phyloP scores from a whole-genome alignment of 2,113 vertebrate species.

The Coracopsis vasa region DNA sequence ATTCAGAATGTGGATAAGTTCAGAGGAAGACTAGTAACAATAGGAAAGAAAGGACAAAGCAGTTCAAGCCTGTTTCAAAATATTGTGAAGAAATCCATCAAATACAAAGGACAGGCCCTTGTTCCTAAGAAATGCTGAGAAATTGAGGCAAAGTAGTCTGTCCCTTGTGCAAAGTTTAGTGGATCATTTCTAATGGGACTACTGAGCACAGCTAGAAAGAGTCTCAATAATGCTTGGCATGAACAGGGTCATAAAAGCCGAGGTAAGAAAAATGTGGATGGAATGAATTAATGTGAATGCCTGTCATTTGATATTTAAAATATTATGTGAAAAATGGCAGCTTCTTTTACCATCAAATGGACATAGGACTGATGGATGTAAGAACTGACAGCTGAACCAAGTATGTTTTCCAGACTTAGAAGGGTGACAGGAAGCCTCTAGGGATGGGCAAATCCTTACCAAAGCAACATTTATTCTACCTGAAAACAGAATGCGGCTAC shows the following conservation, averaged over 20 bases:
- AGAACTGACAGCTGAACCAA: background rate
- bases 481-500: background rate
- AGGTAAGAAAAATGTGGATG: background rate
- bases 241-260: background rate
- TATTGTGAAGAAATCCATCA: background rate
- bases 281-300: background rate
- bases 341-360: background rate
- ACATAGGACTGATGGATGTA: background rate
- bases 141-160: background rate
- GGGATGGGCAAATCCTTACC: background rate
- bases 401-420: background rate
- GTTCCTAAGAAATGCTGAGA: background rate
- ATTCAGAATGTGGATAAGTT: background rate
- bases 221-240: background rate
- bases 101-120: background rate
- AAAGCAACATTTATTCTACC: background rate
- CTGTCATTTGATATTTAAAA: slow-evolving; percentile 1
- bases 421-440: background rate
- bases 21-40: background rate
- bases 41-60: background rate
- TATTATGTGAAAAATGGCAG: background rate
- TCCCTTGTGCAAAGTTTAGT: background rate
- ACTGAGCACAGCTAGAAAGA: background rate
- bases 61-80: background rate
- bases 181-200: background rate